A percentile compares a stretch with the other conserved stretches of the same genome.
Evolutionary conservation across 2,888 invertebrate species (phyloP).

Genomic region (Drosophila sordidula): DNA sequence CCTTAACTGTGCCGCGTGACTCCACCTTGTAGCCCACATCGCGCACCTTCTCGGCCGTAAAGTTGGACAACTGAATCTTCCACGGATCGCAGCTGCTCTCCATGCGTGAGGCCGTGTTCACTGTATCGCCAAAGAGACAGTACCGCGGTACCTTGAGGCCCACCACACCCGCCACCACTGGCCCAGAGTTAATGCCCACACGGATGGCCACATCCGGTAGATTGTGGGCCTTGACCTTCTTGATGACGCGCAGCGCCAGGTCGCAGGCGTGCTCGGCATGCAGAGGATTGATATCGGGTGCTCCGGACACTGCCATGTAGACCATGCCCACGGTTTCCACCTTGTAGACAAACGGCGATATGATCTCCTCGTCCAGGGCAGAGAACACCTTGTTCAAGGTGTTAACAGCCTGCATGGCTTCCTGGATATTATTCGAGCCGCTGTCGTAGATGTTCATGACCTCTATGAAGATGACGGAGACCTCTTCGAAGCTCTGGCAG

Average conservation of each 20-base stretch:
- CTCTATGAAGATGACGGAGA: slow-evolving; percentile 85
- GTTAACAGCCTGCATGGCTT: slow-evolving; percentile 92
- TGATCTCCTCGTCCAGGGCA: slow-evolving; percentile 93
- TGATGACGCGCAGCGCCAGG: slow-evolving; percentile 90
- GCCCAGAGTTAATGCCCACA: slow-evolving; percentile 92
- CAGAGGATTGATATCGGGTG: slow-evolving; percentile 90
- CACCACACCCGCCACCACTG: slow-evolving; percentile 94
- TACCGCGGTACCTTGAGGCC: slow-evolving; percentile 94
- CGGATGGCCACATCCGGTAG: slow-evolving; percentile 88
- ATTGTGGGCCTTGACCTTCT: slow-evolving; percentile 88
- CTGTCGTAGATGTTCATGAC: slow-evolving; percentile 83
- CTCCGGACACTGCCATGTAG: slow-evolving; percentile 96
- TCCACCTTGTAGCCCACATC: slow-evolving; percentile 89
- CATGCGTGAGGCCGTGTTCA: slow-evolving; percentile 96
- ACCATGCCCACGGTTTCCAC: slow-evolving; percentile 97
- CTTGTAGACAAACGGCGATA: slow-evolving; percentile 94
- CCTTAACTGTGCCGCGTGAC: slow-evolving; percentile 90
- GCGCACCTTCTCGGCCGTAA: slow-evolving; percentile 89
- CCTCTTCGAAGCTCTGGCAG: slow-evolving; percentile 88
- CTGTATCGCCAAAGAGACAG: slow-evolving; percentile 95
- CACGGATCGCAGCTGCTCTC: slow-evolving; percentile 89
- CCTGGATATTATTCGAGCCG: slow-evolving; percentile 82
- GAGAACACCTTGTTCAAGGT: slow-evolving; percentile 95
- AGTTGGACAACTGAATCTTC: slow-evolving; percentile 91
- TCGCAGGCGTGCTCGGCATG: slow-evolving; percentile 93